A percentile compares a stretch with the other conserved stretches of the same genome.
phyloP scores from a whole-genome alignment of 2,888 invertebrate genomes.

The Drosophila buzzatii region DNA sequence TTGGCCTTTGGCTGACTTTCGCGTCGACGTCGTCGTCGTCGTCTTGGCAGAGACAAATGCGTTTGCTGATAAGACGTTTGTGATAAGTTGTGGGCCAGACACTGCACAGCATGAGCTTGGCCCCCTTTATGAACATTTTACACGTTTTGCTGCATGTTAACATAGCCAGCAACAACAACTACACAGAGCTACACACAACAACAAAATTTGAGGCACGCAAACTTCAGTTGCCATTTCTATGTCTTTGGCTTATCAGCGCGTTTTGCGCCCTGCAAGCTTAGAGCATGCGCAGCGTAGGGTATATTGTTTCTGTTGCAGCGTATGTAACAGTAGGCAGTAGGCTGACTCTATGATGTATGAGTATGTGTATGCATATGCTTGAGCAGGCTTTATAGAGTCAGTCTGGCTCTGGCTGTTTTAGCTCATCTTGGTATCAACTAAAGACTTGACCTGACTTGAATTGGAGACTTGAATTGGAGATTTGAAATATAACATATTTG shows the following conservation, averaged over 20 bases:
- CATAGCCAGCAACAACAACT: conserved; percentile 35
- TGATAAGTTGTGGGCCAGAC: conserved; percentile 40
- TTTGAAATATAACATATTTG: too few species aligned
- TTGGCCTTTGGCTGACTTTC: conserved; percentile 37
- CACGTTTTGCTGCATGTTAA: conserved; percentile 55
- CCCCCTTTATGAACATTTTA: conserved; percentile 45
- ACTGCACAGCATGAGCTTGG: conserved; percentile 18
- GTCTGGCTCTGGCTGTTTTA: too few species aligned
- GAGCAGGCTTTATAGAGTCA: not conserved
- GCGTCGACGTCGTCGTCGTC: not conserved
- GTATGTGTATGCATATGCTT: not conserved
- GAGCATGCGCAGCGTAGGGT: not conserved
- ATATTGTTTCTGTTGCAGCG: conserved; percentile 20
- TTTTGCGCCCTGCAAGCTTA: conserved; percentile 21
- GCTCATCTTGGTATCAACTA: too few species aligned
- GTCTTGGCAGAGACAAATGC: conserved; percentile 48
- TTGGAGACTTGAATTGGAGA: too few species aligned
- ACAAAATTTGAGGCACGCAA: conserved; percentile 59
- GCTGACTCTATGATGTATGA: too few species aligned
- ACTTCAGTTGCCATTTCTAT: conserved; percentile 45
- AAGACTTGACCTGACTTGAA: too few species aligned
- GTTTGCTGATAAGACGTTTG: conserved; percentile 47
- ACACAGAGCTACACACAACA: conserved; percentile 12
- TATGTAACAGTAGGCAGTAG: not conserved
- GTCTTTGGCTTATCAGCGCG: conserved; percentile 57